A percentile compares a stretch with the other conserved stretches of the same genome.
phyloP scores from a whole-genome alignment of 1,140 invertebrate genomes.

The Drosophila littoralis region DNA sequence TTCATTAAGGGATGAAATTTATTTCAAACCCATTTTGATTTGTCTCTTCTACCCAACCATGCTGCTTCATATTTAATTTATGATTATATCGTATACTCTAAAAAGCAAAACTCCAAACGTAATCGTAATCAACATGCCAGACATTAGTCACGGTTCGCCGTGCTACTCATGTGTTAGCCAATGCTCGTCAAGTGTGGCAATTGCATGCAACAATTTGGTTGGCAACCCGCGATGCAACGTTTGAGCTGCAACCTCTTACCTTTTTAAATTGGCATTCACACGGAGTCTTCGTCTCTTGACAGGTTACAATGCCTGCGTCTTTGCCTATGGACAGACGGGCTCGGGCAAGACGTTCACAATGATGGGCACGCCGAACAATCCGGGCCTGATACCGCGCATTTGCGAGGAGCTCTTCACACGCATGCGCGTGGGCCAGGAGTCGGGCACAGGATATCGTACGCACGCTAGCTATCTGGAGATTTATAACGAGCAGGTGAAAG shows the following conservation, averaged over 20 bases:
- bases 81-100: background rate
- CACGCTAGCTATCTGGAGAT: conserved; percentile 96
- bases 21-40: too few species aligned
- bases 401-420: conserved; percentile 91
- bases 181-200: conserved; percentile 20
- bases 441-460: conserved; percentile 92
- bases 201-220: conserved; percentile 29
- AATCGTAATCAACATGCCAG: background rate
- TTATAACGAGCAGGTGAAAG: conserved; percentile 96
- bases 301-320: conserved; percentile 99
- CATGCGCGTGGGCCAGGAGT: conserved; percentile 91
- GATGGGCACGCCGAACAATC: conserved; percentile 95
- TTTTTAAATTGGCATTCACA: conserved; percentile 20
- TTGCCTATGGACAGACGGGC: conserved; percentile 92
- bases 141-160: conserved; percentile 19
- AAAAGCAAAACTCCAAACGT: background rate
- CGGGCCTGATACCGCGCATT: conserved; percentile 94
- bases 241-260: conserved; percentile 2
- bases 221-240: conserved; percentile 2
- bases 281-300: conserved; percentile 30
- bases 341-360: conserved; percentile 99
- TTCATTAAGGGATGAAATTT: too few species aligned
- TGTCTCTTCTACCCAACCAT: too few species aligned
- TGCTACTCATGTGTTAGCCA: conserved; percentile 6
- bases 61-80: too few species aligned